Evolutionary conservation across 2,113 vertebrate species (phyloP), one percentile per base, ranked within the genome.

Genomic region (Vombatus ursinus): DNA sequence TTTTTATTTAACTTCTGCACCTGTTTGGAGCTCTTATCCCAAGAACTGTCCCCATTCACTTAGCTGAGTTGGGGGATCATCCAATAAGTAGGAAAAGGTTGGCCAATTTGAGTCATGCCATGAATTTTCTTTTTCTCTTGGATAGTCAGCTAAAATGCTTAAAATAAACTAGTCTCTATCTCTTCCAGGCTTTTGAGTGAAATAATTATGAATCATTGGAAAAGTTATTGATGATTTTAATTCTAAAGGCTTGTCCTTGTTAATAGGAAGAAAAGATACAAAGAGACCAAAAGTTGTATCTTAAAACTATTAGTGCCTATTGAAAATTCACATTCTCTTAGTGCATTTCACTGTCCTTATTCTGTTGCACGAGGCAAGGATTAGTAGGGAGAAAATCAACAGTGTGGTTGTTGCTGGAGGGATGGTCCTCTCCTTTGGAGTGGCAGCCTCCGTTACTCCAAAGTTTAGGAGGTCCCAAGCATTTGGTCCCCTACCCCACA

Each of bases 231-330:
- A 77, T 77, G 7, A 84, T 84, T 44, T 84, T 84, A 44, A 84
- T 84, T 19, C n/a, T 84, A 84, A n/a, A 84, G 68, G 68, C 68
- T 84, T n/a, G 68, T 44, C 68, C 11, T 68, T 68, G 11, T 68
- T 16, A 68, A 48, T 31, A 94, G 54, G 12, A 92, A 50, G n/a
- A 93, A 95, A 95, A 3, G 57, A 54, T 90, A 44, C 90, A 94
- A 50, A 23, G 77, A 12, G 26, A 50, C n/a, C 92, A 48, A 90
- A 93, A 93, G 6, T 22, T 77, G 19, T 77, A 10, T 52, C 92
- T 96, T 90, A 50, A 89, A 94, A 95, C 92, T 95, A 97, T 50
- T 93, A 50, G 94, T 53, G 90, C 11, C 52, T 94, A 12, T 90
- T 52, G 52, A 53, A 90, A 68, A 52, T 23, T 77, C 26, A 92